Evolutionary conservation across 2,888 invertebrate species (phyloP), one percentile per base, ranked within the genome.

Genomic region (Cerastoderma edule): DNA sequence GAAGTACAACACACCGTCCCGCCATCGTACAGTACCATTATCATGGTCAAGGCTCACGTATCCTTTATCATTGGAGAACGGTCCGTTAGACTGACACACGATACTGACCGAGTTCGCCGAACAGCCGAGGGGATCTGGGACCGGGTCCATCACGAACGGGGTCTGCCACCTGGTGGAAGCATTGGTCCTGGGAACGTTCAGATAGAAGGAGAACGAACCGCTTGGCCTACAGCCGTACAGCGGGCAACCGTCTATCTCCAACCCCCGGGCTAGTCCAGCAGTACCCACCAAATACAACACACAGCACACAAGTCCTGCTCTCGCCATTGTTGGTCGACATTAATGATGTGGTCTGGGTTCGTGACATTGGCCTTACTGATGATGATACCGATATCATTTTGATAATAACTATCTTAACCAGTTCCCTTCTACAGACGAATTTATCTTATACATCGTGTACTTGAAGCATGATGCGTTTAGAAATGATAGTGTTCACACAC

Each of bases 181-280:
- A 10, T 33, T 33, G 5, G 68, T 70, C 6, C 67, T 24, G 0
- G 85, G 84, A 8, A 83, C 69, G 22, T 76, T 78, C 0, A 83
- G 72, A 39, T 80, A 77, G 54, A 85, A 83, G 0, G 87, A 85
- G 67, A 87, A 87, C 1, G 86, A 78, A 19, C 87, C 86, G 27
- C 83, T 80, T 16, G 89, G 85, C 27, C 80, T 56, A 53, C 88
- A 87, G 0, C 87, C 87, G 63, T 74, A 82, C 19, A 78, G 73
- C 0, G 89, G 87, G 60, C 88, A 88, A 8, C 87, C 85, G 0
- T 77, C 77, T 13, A 82, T 77, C n/a, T n/a, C n/a, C n/a, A n/a
- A n/a, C n/a, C n/a, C n/a, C n/a, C n/a, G n/a, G n/a, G n/a, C n/a
- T n/a, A n/a, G n/a, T n/a, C n/a, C n/a, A n/a, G n/a, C n/a, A n/a